Evolutionary conservation across 2,888 invertebrate species (phyloP), one percentile per base, ranked within the genome.

Genomic region (Drosophila koepferae): DNA sequence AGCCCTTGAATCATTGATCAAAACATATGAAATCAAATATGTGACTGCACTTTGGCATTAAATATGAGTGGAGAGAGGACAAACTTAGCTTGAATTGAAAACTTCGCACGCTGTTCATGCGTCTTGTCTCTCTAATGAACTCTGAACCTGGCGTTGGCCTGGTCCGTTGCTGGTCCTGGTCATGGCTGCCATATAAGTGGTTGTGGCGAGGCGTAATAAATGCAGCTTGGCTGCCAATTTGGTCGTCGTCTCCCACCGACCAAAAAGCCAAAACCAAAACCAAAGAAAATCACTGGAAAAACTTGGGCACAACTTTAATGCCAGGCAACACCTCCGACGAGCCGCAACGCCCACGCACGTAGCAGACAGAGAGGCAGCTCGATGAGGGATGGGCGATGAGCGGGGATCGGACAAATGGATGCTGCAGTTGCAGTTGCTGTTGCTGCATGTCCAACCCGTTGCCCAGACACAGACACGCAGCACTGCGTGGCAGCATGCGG

Each of bases 211-310:
- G 77, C 64, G 65, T 77, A 76, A 82, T 82, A 69, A 82, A 72
- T 68, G 82, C 61, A 69, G 61, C 56, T 82, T 66, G 69, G 54
- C 73, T 69, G 72, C 85, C 82, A 83, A 69, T 83, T 83, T 77
- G 71, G 62, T 28, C 58, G 55, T 66, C 68, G 36, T 68, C 41
- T 58, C 41, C 80, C 63, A 43, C 73, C 46, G 41, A 48, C n/a
- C 36, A 43, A 41, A 68, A 73, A 8, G 48, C 48, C 46, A 43
- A 63, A 61, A 8, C 61, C 48, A 49, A 48, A 63, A 61, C 74
- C 49, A 77, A 67, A 64, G 54, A 63, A 71, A 88, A 82, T 88
- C 88, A 82, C 63, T 77, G 80, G 31, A 49, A 69, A 55, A 77
- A 80, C 76, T 65, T 76, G 58, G 46, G 53, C 59, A 53, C 62